These are phyloP conservation scores for Microcebus lehilahytsara DNA, from an alignment of 2,113 vertebrate species.

Conservation along the genomic window DNA sequence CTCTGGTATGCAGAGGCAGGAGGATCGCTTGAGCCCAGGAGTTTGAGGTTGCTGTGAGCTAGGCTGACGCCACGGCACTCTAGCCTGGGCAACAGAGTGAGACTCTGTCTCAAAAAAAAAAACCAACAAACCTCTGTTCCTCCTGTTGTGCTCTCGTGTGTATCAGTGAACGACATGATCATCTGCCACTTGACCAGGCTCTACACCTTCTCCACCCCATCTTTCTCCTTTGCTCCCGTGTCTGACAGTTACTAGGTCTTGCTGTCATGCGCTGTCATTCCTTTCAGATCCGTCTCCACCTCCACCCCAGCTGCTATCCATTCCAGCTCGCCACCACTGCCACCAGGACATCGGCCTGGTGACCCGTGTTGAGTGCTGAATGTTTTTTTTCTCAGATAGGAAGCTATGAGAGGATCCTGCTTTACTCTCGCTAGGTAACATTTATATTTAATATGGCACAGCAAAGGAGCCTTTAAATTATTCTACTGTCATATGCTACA, in stretches of 20 bases:
- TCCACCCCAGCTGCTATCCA: accelerated
- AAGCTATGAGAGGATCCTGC: not conserved
- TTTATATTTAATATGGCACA: accelerated
- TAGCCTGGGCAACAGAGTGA: too few species aligned
- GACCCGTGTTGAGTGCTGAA: too few species aligned
- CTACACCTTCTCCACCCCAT: not conserved
- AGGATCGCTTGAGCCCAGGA: too few species aligned
- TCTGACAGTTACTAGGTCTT: not conserved
- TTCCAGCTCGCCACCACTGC: not conserved
- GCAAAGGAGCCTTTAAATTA: not conserved
- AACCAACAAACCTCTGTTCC: too few species aligned
- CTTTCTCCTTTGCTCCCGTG: not conserved
- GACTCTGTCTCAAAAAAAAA: too few species aligned
- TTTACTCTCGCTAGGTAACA: not conserved
- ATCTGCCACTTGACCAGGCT: not conserved
- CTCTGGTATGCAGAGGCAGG: too few species aligned
- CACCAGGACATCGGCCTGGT: not conserved
- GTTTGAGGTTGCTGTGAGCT: too few species aligned
- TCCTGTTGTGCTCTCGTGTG: too few species aligned
- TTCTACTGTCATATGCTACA: too few species aligned
- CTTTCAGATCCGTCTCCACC: not conserved
- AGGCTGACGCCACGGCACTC: too few species aligned
- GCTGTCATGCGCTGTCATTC: not conserved
- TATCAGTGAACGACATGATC: not conserved
- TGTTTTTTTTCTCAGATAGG: accelerated